Base-by-base conservation (phyloP, 2,888 invertebrate species). In the Hyposoter didymator region DNA sequence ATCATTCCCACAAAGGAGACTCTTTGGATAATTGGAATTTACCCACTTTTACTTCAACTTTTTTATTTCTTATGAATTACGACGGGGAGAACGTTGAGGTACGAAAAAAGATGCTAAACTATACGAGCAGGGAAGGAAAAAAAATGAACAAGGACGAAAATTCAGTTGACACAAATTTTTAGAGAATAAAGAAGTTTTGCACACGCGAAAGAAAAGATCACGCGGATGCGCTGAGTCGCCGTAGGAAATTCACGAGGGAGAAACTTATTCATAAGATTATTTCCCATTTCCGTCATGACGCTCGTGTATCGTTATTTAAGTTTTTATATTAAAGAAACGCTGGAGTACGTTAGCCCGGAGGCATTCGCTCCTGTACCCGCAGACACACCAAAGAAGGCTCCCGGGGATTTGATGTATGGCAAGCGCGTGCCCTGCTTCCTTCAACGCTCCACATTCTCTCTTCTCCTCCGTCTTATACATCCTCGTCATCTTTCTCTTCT, bases 241-340 rank as follows among this genome's bases (percentile, higher is more conserved):
- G 67, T 35, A 52, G 59, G 14, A 76, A 79, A 85, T 80, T 76
- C 82, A 73, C 79, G 66, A 88, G 89, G 88, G 89, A 82, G 82
- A 82, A 87, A 91, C 89, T 89, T 92, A 92, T 92, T 91, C 91
- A 91, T 90, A 90, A 92, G 92, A 92, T 92, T 92, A 92, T 92
- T 92, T 92, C 90, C 92, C 91, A 91, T 93, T 93, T 93, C 90
- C 92, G 91, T 91, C 91, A 92, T 92, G 91, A 89, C 90, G 90
- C 89, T 87, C 88, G 87, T 92, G 92, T 94, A 93, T 94, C 93
- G 93, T 93, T 93, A 93, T 93, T 94, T 93, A 93, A 94, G 93
- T 93, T 93, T 76, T 92, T 92, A 92, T 92, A 93, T 93, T 93
- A 93, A 92, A 92, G 91, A 91, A 78, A 84, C 76, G 43, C 64